Evolutionary conservation across 1,140 invertebrate species (phyloP), one percentile per base, ranked within the genome.

Genomic region (Vanessa tameamea): DNA sequence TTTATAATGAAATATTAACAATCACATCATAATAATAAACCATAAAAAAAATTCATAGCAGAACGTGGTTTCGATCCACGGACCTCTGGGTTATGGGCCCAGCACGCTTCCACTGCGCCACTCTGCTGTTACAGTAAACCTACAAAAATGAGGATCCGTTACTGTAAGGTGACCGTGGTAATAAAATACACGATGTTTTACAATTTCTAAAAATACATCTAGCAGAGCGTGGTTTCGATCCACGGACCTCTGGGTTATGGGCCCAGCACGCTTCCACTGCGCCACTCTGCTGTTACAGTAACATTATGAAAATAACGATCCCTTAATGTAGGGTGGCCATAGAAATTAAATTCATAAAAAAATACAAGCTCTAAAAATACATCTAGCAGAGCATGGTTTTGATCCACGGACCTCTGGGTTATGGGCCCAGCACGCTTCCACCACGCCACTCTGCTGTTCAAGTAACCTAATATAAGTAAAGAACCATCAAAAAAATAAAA

Each of bases 331-430:
- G 2, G 26, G 26, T 31, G 26, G 2, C 26, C 26, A 31, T 31
- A 2, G 6, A 0, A 31, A 31, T 13, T 4, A 48, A 48, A 48
- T 13, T 1, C 11, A 48, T 48, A 48, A 48, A 48, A 1, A 4
- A 13, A 13, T 7, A 48, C 14, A 13, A 15, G 5, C 0, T 48
- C 47, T 6, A 23, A 57, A 57, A 57, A 57, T 0, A 57, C 8
- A 48, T 15, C 23, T 81, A 81, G 80, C 80, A 81, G 80, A 82
- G 72, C 80, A 73, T 82, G 76, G 78, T 82, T 82, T 82, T 78
- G 80, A 82, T 82, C 80, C 72, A 82, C 80, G 80, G 80, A 82
- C 80, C 80, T 82, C 80, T 82, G 80, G 80, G 80, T 79, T 82
- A 82, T 79, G 80, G 80, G 80, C 80, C 80, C 67, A 69, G 67